Conservation (phyloP, 1,140 invertebrate genomes). For the Cydia fagiglandana region DNA sequence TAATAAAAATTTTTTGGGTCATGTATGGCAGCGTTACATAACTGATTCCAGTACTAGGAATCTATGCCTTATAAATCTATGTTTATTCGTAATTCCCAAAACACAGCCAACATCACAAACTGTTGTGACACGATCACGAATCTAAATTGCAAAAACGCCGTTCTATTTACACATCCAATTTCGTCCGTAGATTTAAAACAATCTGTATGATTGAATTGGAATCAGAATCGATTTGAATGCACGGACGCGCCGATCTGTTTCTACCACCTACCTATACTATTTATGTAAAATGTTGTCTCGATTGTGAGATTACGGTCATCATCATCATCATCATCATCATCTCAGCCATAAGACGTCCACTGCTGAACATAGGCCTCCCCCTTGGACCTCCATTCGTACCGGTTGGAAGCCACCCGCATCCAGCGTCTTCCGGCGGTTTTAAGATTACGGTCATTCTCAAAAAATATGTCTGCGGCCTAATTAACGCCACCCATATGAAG, state of each 20-base stretch:
- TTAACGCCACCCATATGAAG: too few relatives aligned
- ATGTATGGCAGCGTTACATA: too few relatives aligned
- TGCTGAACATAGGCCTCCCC: too few relatives aligned
- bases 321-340: too few relatives aligned
- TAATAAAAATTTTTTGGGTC: too few relatives aligned
- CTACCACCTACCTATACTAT: neutral
- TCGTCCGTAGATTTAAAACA: slow-evolving; percentile 1
- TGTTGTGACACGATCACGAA: neutral
- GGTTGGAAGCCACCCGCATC: too few relatives aligned
- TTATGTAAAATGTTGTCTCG: neutral
- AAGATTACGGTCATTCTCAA: neutral
- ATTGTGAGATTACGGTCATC: neutral
- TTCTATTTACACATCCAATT: slow-evolving; percentile 13
- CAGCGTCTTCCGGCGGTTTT: too few relatives aligned
- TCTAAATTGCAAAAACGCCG: neutral
- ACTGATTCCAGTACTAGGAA: too few relatives aligned
- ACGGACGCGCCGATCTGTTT: neutral
- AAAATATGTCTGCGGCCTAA: too few relatives aligned
- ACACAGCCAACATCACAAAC: neutral
- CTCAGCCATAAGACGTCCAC: too few relatives aligned
- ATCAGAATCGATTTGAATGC: neutral
- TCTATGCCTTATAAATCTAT: too few relatives aligned
- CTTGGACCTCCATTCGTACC: too few relatives aligned
- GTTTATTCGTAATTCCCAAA: neutral
- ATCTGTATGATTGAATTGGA: slow-evolving; percentile 7